Evolutionary conservation across 2,888 invertebrate species (phyloP).

Genomic region (Hypsopygia costalis): DNA sequence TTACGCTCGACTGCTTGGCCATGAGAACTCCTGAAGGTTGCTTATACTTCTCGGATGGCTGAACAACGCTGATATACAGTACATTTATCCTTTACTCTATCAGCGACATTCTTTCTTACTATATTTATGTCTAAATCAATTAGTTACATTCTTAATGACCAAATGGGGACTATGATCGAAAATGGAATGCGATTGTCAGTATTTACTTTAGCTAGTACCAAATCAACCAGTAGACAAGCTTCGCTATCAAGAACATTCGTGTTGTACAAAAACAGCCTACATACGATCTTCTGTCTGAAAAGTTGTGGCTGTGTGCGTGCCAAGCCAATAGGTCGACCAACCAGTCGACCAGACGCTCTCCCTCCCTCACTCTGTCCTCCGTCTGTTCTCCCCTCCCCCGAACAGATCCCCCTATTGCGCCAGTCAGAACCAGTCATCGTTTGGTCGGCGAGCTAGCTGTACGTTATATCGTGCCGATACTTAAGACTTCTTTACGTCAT

Average conservation of each 20-base stretch:
- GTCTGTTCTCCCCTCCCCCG: slow-evolving; percentile 51
- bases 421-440: slow-evolving; percentile 71
- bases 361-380: slow-evolving; percentile 68
- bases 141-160: too few relatives aligned
- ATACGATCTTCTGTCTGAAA: slow-evolving; percentile 52
- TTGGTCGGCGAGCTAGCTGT: slow-evolving; percentile 36
- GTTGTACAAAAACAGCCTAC: slow-evolving; percentile 47
- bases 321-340: slow-evolving; percentile 77
- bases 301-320: slow-evolving; percentile 56
- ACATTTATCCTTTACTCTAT: slow-evolving; percentile 11
- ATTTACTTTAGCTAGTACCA: too few relatives aligned
- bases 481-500: slow-evolving; percentile 65
- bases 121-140: too few relatives aligned
- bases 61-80: slow-evolving; percentile 14
- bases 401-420: slow-evolving; percentile 46
- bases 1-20: slow-evolving; percentile 65
- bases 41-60: slow-evolving; percentile 42
- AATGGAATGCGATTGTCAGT: too few relatives aligned
- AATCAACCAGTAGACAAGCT: too few relatives aligned
- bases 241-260: too few relatives aligned
- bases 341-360: slow-evolving; percentile 75
- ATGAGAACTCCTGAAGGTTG: slow-evolving; percentile 70
- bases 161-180: too few relatives aligned
- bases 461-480: slow-evolving; percentile 33
- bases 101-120: slow-evolving; percentile 4